Evolutionary conservation across 1,140 invertebrate genomes (phyloP).

Genomic region (Cyphomyrmex costatus): DNA sequence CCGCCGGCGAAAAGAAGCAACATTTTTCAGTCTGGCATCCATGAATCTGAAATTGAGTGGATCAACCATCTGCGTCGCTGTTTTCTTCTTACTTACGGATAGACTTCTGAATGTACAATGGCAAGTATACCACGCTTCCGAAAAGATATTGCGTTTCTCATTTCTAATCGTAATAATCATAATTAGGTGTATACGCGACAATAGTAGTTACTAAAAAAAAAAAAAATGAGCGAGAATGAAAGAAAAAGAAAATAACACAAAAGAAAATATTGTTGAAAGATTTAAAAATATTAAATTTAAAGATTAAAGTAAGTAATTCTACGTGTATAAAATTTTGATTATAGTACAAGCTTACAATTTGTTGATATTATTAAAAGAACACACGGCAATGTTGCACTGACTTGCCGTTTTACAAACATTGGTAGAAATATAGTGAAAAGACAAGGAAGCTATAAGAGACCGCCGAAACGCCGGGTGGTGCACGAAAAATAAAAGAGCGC

Average conservation of each 20-base stretch:
- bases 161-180: constrained; percentile 24
- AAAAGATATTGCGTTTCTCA: not conserved
- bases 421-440: constrained; percentile 8
- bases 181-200: not conserved
- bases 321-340: not conserved
- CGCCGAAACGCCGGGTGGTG: constrained; percentile 10
- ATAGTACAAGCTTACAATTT: not conserved
- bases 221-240: not conserved
- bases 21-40: constrained; percentile 78
- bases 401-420: constrained; percentile 13
- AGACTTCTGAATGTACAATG: constrained; percentile 53
- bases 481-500: constrained; percentile 42
- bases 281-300: not conserved
- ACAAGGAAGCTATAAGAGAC: constrained; percentile 29
- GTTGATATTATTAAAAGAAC: constrained; percentile 34
- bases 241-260: not conserved
- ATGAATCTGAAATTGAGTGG: constrained; percentile 80
- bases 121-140: constrained; percentile 2
- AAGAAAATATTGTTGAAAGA: not conserved
- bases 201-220: not conserved
- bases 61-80: constrained; percentile 76
- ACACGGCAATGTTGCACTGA: not conserved
- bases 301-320: not conserved
- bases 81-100: constrained; percentile 60
- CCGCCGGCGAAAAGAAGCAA: constrained; percentile 61